Percentiles rank a stretch among this genome's conserved stretches.
Conservation (phyloP, 2,888 invertebrate genomes). For the Lepidocyrtinus sp. region DNA sequence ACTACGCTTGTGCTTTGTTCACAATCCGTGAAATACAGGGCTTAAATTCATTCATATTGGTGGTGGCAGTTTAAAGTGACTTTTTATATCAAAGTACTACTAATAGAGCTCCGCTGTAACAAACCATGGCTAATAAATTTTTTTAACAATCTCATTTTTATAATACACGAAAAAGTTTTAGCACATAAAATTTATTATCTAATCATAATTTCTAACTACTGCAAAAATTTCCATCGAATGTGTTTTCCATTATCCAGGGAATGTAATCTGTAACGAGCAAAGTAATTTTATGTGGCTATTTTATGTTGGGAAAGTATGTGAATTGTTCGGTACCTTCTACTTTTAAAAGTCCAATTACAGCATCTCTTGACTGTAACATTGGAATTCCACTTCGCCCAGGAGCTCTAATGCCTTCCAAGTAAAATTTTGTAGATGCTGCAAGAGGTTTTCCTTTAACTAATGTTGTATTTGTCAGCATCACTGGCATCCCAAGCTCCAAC, state of each 20-base stretch:
- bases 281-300: background rate
- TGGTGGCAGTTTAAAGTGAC: no score
- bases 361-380: constrained; percentile 13
- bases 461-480: constrained; percentile 35
- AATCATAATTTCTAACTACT: background rate
- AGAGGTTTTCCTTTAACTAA: constrained; percentile 32
- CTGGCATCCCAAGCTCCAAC: constrained; percentile 51
- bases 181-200: no score
- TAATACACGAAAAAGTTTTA: no score
- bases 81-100: no score
- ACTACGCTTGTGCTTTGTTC: no score
- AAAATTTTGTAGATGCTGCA: constrained; percentile 18
- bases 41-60: no score
- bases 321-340: constrained; percentile 26
- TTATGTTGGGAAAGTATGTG: background rate
- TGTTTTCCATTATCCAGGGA: constrained; percentile 50
- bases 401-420: constrained; percentile 33
- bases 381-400: constrained; percentile 37
- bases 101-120: no score
- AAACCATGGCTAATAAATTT: no score
- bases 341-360: constrained; percentile 2
- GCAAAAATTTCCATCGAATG: constrained; percentile 43
- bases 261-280: constrained; percentile 38
- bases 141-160: no score
- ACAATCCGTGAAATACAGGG: no score